A percentile compares a stretch with the other conserved stretches of the same genome.
Evolutionary conservation across 2,888 invertebrate species (phyloP).

Genomic region (Acleris holmiana): DNA sequence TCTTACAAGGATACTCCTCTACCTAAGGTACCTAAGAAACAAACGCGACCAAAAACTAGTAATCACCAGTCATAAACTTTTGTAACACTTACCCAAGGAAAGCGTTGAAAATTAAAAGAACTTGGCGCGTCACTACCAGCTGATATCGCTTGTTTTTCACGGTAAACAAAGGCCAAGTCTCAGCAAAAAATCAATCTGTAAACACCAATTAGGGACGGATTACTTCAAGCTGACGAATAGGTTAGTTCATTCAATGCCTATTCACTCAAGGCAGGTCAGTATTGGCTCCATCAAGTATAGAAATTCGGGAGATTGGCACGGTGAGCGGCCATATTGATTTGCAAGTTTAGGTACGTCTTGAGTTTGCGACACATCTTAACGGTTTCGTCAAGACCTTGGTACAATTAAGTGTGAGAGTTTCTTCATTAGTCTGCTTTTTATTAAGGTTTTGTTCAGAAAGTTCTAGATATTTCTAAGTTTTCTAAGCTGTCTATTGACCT

Average conservation of each 20-base stretch:
- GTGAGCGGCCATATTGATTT: slow-evolving; percentile 11
- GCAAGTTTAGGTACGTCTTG: slow-evolving; percentile 10
- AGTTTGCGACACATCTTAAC: slow-evolving; percentile 3
- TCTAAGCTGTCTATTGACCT: not conserved
- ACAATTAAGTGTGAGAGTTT: not conserved
- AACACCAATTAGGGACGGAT: slow-evolving; percentile 28
- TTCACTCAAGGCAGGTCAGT: too few species aligned
- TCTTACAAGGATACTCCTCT: too few species aligned
- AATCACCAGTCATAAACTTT: not conserved
- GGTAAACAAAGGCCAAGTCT: slow-evolving; percentile 9
- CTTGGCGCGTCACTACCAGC: slow-evolving; percentile 18
- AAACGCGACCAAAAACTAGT: not conserved
- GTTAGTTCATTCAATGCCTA: not conserved
- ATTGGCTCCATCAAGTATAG: too few species aligned
- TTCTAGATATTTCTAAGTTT: not conserved
- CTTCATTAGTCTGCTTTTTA: slow-evolving; percentile 9
- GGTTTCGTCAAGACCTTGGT: slow-evolving; percentile 7
- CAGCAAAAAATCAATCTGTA: slow-evolving; percentile 22
- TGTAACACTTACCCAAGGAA: slow-evolving; percentile 9
- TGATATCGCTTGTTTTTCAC: not conserved
- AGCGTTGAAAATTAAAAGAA: slow-evolving; percentile 16
- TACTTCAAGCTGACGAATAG: slow-evolving; percentile 15
- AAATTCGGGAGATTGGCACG: too few species aligned
- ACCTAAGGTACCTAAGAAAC: too few species aligned
- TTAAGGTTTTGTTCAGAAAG: not conserved